A percentile compares a stretch with the other conserved stretches of the same genome.
Evolutionary conservation across 1,140 invertebrate genomes (phyloP).

Genomic region (Platyura marginata): DNA sequence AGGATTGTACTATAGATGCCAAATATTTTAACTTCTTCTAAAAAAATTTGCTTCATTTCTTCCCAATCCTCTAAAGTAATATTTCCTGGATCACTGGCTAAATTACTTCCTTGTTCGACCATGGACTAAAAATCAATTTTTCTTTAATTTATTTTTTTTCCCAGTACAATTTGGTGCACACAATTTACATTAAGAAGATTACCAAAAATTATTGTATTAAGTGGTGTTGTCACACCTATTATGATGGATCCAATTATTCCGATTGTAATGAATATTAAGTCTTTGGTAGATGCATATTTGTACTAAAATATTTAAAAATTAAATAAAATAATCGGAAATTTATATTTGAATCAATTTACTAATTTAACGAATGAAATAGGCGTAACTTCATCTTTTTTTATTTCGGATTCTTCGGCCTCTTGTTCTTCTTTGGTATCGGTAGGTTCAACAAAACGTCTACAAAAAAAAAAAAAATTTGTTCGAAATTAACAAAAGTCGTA

Average conservation of each 20-base stretch:
- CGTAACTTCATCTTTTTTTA: constrained; percentile 5
- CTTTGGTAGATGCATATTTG: constrained; percentile 32
- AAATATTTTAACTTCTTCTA: constrained; percentile 29
- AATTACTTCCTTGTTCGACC: constrained; percentile 12
- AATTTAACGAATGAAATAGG: constrained; percentile 8
- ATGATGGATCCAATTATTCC: constrained; percentile 35
- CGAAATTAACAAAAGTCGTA: no score
- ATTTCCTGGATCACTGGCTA: constrained; percentile 9
- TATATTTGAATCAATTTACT: constrained; percentile 5
- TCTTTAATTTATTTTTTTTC: background rate
- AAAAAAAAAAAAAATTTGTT: no score
- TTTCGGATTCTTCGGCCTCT: background rate
- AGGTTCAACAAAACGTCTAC: no score
- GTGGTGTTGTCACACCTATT: constrained; percentile 39
- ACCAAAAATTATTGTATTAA: constrained; percentile 51
- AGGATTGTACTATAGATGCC: constrained; percentile 36
- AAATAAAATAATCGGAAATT: constrained; percentile 4
- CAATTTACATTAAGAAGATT: constrained; percentile 35
- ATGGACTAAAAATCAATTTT: constrained; percentile 4
- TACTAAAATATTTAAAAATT: constrained; percentile 28
- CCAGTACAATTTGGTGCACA: constrained; percentile 7
- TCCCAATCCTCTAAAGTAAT: constrained; percentile 10
- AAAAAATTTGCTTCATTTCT: constrained; percentile 15
- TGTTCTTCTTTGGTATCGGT: no score
- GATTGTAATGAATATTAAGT: constrained; percentile 36